phyloP scores from a whole-genome alignment of 2,888 invertebrate species.

The Drosophila gaucha region DNA sequence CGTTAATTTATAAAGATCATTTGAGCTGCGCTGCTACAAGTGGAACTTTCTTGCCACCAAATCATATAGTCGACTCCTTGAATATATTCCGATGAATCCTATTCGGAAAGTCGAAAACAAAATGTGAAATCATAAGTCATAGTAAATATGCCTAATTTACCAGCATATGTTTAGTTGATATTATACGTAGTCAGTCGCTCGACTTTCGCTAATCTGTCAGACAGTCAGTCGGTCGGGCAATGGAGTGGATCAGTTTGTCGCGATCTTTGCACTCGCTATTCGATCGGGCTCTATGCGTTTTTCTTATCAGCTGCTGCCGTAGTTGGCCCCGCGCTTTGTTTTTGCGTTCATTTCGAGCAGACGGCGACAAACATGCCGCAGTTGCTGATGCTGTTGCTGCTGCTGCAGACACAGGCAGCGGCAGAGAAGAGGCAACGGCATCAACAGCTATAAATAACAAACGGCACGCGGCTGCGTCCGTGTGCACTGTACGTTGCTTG shows the following conservation, averaged over 20 bases:
- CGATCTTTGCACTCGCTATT: constrained; percentile 57
- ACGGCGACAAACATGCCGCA: constrained; percentile 45
- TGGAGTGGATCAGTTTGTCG: constrained; percentile 37
- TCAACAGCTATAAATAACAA: constrained; percentile 71
- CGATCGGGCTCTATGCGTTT: constrained; percentile 38
- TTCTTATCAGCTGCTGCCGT: constrained; percentile 55
- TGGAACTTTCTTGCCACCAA: constrained; percentile 23
- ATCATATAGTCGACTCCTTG: neutral
- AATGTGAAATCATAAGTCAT: neutral
- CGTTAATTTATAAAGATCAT: neutral
- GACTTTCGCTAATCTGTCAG: constrained; percentile 10
- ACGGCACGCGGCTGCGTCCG: constrained; percentile 70
- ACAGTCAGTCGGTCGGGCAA: constrained; percentile 17
- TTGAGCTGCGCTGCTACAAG: constrained; percentile 39
- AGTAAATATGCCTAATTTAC: neutral
- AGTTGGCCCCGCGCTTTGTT: constrained; percentile 40
- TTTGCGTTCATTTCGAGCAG: constrained; percentile 35
- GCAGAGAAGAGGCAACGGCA: constrained; percentile 24
- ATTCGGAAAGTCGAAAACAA: neutral
- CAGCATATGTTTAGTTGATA: constrained; percentile 1
- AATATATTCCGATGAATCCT: neutral
- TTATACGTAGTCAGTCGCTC: neutral
- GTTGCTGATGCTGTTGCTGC: constrained; percentile 20
- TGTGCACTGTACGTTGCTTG: constrained; percentile 30
- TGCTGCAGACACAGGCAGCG: no score